A percentile compares a stretch with the other conserved stretches of the same genome.
phyloP scores from a whole-genome alignment of 2,888 invertebrate species.

The Seira sanloemensis region DNA sequence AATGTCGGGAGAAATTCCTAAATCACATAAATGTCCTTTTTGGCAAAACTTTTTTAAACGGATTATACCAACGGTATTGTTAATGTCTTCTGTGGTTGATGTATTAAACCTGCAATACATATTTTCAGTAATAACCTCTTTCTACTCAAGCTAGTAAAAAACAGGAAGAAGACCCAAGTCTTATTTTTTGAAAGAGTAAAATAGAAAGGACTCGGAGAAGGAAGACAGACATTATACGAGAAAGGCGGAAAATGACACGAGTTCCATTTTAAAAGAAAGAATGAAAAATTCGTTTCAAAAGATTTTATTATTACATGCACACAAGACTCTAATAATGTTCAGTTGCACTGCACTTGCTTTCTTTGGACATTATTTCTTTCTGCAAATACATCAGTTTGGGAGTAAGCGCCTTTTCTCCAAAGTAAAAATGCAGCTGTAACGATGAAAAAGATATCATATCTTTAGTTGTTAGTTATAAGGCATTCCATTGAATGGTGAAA shows the following conservation, averaged over 20 bases:
- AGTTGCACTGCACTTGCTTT: too few species aligned
- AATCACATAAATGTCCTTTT: slow-evolving; percentile 36
- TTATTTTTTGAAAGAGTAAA: slow-evolving; percentile 26
- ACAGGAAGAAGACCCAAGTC: background rate
- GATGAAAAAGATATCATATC: background rate
- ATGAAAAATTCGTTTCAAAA: background rate
- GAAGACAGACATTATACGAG: slow-evolving; percentile 14
- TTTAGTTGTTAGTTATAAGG: too few species aligned
- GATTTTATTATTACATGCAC: background rate
- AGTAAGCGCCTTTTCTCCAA: too few species aligned
- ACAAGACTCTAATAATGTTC: too few species aligned
- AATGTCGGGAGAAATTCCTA: background rate
- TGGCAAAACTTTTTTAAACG: background rate
- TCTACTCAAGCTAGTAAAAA: background rate
- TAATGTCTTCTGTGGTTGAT: background rate
- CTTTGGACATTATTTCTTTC: too few species aligned
- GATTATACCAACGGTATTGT: background rate
- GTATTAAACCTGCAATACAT: slow-evolving; percentile 5
- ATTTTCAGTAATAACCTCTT: slow-evolving; percentile 29
- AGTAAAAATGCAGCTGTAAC: too few species aligned
- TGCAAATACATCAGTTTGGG: too few species aligned
- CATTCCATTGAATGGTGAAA: too few species aligned
- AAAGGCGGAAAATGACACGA: slow-evolving; percentile 45
- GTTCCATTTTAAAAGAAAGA: slow-evolving; percentile 43
- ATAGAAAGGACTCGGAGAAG: slow-evolving; percentile 9